A percentile compares a stretch with the other conserved stretches of the same genome.
phyloP scores from a whole-genome alignment of 2,888 invertebrate species.

The Sipha maydis region DNA sequence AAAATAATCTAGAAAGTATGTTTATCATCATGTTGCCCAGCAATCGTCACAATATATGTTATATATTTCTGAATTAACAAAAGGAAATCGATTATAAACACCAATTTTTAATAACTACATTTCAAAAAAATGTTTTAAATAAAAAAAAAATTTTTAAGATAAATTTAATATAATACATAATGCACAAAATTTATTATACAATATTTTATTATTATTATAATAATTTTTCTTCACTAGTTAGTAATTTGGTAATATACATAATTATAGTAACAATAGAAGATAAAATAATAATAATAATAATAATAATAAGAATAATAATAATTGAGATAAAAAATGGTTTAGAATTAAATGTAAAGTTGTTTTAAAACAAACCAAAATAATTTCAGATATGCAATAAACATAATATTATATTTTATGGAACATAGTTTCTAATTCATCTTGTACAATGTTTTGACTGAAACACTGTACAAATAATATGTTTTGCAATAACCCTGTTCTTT shows the following conservation, averaged over 20 bases:
- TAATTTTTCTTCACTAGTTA: neutral
- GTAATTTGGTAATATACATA: neutral
- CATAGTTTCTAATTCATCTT: neutral
- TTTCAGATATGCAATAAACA: neutral
- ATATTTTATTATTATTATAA: neutral
- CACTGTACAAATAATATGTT: neutral
- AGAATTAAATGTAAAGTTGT: neutral
- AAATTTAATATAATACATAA: too few relatives aligned
- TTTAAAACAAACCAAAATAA: neutral
- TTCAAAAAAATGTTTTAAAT: too few relatives aligned
- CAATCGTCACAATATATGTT: too few relatives aligned
- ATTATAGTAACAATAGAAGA: neutral
- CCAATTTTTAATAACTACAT: too few relatives aligned
- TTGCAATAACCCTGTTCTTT: conserved; percentile 19
- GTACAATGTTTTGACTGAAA: neutral
- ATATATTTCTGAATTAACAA: too few relatives aligned
- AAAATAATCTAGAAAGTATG: too few relatives aligned
- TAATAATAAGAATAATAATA: neutral
- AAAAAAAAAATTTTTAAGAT: too few relatives aligned
- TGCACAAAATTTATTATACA: too few relatives aligned
- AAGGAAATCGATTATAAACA: too few relatives aligned
- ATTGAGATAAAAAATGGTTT: neutral
- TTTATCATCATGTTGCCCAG: too few relatives aligned
- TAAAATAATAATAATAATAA: neutral
- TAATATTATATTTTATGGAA: neutral